A percentile compares a stretch with the other conserved stretches of the same genome.
These are phyloP conservation scores for Sternarchorhynchus goeldii DNA, from an alignment of 2,797 vertebrate species.

Conservation along the genomic window DNA sequence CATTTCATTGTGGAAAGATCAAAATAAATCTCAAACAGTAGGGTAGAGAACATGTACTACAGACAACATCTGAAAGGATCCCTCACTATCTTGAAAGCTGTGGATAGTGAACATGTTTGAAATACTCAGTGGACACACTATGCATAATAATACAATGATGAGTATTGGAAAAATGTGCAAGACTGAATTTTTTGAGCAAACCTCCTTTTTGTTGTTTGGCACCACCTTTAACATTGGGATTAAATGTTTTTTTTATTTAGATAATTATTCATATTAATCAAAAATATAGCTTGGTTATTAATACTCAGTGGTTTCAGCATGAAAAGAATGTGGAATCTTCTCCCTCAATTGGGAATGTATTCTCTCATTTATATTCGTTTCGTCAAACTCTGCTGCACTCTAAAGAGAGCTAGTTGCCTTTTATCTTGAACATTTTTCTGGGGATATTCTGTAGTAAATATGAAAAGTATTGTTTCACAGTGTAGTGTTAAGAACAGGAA, in stretches of 20 bases:
- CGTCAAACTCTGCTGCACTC: constrained; percentile 51
- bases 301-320: neutral
- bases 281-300: constrained; percentile 21
- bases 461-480: constrained; percentile 65
- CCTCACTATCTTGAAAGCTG: no score
- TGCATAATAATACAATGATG: no score
- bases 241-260: constrained; percentile 5
- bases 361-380: constrained; percentile 28
- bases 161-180: no score
- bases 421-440: constrained; percentile 70
- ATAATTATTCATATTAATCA: constrained; percentile 29
- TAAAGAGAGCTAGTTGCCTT: constrained; percentile 66
- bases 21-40: neutral
- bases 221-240: neutral
- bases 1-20: no score
- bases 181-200: no score
- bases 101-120: no score
- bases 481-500: constrained; percentile 67
- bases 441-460: constrained; percentile 71
- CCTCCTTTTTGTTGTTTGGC: no score
- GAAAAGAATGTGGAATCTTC: constrained; percentile 24
- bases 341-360: constrained; percentile 33
- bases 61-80: no score
- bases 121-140: no score
- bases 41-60: neutral